phyloP scores from a whole-genome alignment of 1,140 invertebrate genomes.

The Drosophila subobscura region DNA sequence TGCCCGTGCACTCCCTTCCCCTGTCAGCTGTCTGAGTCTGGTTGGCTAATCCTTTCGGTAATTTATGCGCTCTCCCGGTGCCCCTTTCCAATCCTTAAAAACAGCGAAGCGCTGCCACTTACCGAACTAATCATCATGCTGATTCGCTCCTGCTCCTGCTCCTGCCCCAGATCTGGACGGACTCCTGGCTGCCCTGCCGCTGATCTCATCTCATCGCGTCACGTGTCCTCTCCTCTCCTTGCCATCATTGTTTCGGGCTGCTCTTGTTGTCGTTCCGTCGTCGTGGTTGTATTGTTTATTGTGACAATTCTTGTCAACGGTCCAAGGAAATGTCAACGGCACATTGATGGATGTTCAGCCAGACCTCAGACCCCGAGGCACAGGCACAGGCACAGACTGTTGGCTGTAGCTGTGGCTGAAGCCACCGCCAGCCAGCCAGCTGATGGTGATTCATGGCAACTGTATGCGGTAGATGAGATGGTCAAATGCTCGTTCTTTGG shows the following conservation, averaged over 20 bases:
- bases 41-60: constrained; percentile 76
- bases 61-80: constrained; percentile 67
- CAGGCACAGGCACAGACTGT: constrained; percentile 4
- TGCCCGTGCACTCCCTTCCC: constrained; percentile 3
- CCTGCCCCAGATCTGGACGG: constrained; percentile 1
- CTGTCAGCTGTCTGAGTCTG: constrained; percentile 64
- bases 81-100: constrained; percentile 34
- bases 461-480: constrained; percentile 74
- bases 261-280: constrained; percentile 32
- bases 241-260: constrained; percentile 44
- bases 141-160: constrained; percentile 21
- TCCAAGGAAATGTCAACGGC: constrained; percentile 79
- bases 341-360: constrained; percentile 79
- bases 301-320: constrained; percentile 80
- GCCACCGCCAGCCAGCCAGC: constrained; percentile 70
- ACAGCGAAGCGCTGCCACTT: constrained; percentile 60
- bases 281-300: constrained; percentile 80
- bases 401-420: constrained; percentile 17
- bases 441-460: constrained; percentile 80
- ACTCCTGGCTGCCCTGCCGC: constrained; percentile 3
- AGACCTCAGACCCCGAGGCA: constrained; percentile 29
- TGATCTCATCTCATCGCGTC: constrained; percentile 45
- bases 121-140: constrained; percentile 78
- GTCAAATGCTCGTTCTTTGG: constrained; percentile 57
- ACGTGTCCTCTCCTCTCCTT: constrained; percentile 68